phyloP scores from a whole-genome alignment of 2,797 vertebrate species.

The Fringilla coelebs region DNA sequence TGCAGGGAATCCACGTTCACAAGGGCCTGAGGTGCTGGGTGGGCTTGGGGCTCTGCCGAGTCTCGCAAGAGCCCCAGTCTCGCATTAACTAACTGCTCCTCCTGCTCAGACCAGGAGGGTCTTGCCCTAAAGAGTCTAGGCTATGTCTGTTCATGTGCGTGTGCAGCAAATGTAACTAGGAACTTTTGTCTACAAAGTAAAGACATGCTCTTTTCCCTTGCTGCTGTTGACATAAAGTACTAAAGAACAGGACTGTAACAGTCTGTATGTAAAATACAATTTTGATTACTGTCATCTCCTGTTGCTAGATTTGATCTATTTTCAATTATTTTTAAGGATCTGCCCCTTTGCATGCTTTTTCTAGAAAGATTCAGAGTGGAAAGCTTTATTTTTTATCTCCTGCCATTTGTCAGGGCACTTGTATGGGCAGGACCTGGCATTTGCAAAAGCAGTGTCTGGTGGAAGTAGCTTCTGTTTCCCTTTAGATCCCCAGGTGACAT shows the following conservation, averaged over 20 bases:
- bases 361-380: not conserved
- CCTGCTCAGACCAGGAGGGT: not conserved
- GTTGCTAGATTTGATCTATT: not conserved
- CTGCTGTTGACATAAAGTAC: not conserved
- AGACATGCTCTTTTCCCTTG: not conserved
- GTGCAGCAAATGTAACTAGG: not conserved
- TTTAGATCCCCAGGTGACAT: not conserved
- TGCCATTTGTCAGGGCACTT: not conserved
- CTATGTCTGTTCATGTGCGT: fast-evolving
- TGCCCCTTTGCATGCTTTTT: not conserved
- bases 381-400: not conserved
- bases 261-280: not conserved
- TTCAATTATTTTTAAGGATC: not conserved
- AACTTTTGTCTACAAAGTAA: not conserved
- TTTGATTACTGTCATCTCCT: not conserved
- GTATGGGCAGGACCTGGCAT: not conserved
- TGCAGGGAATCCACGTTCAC: not conserved
- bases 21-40: not conserved
- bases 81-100: not conserved
- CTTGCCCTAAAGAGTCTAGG: not conserved
- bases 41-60: not conserved
- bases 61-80: not conserved
- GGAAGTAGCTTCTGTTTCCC: not conserved
- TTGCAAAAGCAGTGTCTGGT: not conserved
- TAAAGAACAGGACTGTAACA: not conserved